Evolutionary conservation across 2,888 invertebrate species (phyloP).

Genomic region (Agriopis aurantiaria): DNA sequence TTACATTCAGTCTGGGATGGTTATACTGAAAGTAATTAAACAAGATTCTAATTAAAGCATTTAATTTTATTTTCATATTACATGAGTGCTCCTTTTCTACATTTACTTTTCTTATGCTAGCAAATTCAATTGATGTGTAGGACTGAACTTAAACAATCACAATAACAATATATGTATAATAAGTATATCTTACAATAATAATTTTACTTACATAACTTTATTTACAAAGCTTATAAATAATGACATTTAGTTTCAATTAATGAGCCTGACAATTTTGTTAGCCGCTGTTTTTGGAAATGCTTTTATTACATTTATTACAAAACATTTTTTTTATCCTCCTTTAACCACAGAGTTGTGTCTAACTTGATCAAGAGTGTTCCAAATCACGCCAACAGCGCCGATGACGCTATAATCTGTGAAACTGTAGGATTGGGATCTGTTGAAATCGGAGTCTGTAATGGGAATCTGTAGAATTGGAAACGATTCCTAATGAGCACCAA

Average conservation of each 20-base stretch:
- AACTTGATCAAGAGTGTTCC: too few species aligned
- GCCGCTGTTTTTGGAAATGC: neutral
- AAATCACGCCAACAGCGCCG: too few species aligned
- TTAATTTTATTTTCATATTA: constrained; percentile 28
- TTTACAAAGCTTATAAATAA: constrained; percentile 48
- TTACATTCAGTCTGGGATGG: too few species aligned
- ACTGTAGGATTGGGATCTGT: neutral
- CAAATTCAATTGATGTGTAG: constrained; percentile 29
- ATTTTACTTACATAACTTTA: constrained; percentile 28
- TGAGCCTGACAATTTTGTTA: constrained; percentile 5
- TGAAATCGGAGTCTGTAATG: too few species aligned
- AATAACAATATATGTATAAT: neutral
- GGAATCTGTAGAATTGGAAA: too few species aligned
- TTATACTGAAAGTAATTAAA: constrained; percentile 4
- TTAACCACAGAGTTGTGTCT: too few species aligned
- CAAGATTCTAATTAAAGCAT: constrained; percentile 15
- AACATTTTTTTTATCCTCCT: too few species aligned
- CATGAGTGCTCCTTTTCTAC: constrained; percentile 16
- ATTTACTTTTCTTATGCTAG: constrained; percentile 13
- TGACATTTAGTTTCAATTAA: constrained; percentile 11
- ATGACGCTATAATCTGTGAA: too few species aligned
- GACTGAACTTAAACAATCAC: constrained; percentile 27
- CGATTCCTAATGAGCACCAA: too few species aligned
- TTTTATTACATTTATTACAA: too few species aligned
- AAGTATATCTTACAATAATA: constrained; percentile 4